Evolutionary conservation across 2,113 vertebrate genomes (phyloP).

Genomic region (Theristicus caerulescens): DNA sequence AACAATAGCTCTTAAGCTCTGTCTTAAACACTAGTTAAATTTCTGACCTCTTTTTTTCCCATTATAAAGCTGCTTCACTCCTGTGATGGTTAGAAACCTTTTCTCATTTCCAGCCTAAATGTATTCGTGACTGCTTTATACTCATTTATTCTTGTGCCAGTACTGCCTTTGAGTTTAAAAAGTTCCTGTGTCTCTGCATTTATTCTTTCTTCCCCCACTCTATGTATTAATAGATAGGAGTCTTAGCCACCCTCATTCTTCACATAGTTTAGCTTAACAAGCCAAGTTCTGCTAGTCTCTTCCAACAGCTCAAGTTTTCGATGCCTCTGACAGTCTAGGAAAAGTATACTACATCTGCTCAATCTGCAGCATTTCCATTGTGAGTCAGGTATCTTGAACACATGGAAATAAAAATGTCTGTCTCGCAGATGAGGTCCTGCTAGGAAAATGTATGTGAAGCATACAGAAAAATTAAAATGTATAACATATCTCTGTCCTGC

Average conservation of each 20-base stretch:
- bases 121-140: not conserved
- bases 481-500: not conserved
- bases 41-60: not conserved
- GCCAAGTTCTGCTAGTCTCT: not conserved
- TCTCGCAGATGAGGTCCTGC: not conserved
- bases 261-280: not conserved
- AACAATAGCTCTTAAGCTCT: not conserved
- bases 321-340: not conserved
- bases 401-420: not conserved
- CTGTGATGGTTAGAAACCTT: not conserved
- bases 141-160: not conserved
- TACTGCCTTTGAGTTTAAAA: constrained; percentile 3
- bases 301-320: not conserved
- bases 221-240: not conserved
- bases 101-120: not conserved
- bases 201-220: not conserved
- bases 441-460: not conserved
- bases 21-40: not conserved
- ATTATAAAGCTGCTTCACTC: not conserved
- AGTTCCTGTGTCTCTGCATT: not conserved
- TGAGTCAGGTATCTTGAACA: not conserved
- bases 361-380: not conserved
- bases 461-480: not conserved
- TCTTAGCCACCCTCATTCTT: not conserved
- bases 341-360: not conserved